Evolutionary conservation across 1,140 invertebrate species (phyloP), one percentile per base, ranked within the genome.

Genomic region (Venturia canescens): DNA sequence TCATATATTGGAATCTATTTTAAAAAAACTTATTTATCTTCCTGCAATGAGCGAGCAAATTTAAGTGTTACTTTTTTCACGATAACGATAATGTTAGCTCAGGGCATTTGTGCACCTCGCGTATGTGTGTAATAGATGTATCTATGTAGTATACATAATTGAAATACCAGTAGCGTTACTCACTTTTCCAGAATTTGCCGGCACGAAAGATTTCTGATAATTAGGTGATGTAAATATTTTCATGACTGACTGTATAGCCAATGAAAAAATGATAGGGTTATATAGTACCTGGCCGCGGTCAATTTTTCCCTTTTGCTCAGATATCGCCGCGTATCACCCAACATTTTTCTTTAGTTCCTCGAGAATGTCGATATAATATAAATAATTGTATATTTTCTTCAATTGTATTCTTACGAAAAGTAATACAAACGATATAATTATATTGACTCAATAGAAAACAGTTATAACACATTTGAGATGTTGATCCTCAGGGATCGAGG

Each of bases 21-120:
- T 77, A 26, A 63, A 60, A 27, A 31, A 11, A 77, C 38, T 44
- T 77, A n/a, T n/a, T n/a, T n/a, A n/a, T n/a, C n/a, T 63, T 7
- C 16, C 53, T 29, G 1, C 18, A 34, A 60, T 34, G n/a, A n/a
- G 50, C 16, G n/a, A 57, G 38, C 38, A 44, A 44, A 44, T 11
- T 44, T 11, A 11, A 44, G 7, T 44, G 38, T 44, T 44, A 75
- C 29, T 75, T 9, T 50, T 11, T 72, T 66, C 60, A 66, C 60
- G n/a, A 66, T 29, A 27, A 15, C 11, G 23, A 66, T 27, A 66
- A 66, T 66, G 23, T 23, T 66, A 66, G 60, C 60, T 26, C 23
- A 66, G 60, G 23, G 23, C 21, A 66, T 66, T 27, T 66, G 21
- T 27, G 60, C 60, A 27, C 27, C 60, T 29, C 60, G 15, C 60